Conservation (phyloP, 2,797 vertebrate genomes). For the Aphelocoma californica region DNA sequence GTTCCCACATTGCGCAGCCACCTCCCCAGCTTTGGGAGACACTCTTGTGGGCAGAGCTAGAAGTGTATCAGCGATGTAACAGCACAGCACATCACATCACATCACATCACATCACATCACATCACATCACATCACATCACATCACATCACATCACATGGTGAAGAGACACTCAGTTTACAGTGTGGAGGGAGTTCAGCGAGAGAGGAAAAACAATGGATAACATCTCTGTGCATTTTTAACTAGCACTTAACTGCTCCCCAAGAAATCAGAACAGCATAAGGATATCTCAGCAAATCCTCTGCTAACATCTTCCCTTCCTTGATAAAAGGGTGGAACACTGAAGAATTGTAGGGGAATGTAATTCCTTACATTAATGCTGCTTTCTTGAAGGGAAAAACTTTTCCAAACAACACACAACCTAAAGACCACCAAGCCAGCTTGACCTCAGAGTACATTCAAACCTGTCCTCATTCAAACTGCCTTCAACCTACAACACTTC, state of each 20-base stretch:
- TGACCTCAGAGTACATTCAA: neutral
- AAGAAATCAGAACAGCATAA: neutral
- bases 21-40: neutral
- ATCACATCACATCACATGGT: rapidly evolving
- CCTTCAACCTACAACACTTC: neutral
- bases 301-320: neutral
- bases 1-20: rapidly evolving
- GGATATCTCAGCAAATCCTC: neutral
- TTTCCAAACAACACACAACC: neutral
- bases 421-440: neutral
- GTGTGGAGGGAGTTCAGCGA: neutral
- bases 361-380: neutral
- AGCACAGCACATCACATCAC: rapidly evolving
- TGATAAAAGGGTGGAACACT: neutral
- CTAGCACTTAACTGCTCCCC: neutral
- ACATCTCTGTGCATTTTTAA: neutral
- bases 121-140: rapidly evolving
- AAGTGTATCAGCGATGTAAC: neutral
- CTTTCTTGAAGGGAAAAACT: neutral
- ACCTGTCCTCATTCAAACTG: neutral
- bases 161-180: neutral
- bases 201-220: neutral
- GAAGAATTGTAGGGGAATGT: neutral
- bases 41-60: neutral
- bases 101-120: rapidly evolving